Evolutionary conservation across 2,113 vertebrate genomes (phyloP), one percentile per base, ranked within the genome.

Genomic region (Panthera uncia): DNA sequence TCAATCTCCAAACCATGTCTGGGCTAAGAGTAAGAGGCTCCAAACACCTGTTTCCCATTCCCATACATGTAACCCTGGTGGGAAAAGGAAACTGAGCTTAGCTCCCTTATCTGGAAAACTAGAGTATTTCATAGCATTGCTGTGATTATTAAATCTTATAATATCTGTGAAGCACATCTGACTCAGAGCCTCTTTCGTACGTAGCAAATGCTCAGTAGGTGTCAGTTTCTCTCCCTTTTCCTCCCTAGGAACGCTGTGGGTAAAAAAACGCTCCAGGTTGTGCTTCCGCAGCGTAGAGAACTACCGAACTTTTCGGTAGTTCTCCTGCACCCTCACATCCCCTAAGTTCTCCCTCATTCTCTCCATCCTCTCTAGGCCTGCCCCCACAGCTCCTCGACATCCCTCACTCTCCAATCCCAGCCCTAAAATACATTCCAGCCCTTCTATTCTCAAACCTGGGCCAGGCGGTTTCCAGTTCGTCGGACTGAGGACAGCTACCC

Each of bases 61-160:
- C 68, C 86, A 89, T 71, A 89, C 73, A 82, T 3, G 8, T 33
- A 92, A 88, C 71, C 71, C 52, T 79, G 80, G 27, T 76, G 33
- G 38, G 38, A 48, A 57, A 21, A 4, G 36, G 25, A 94, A 94
- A 65, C 36, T 50, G 52, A 27, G 45, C 61, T 94, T 89, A 69
- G 41, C 66, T 89, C 52, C 36, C 66, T 85, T 66, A 95, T 73
- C 87, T 86, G 29, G 73, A 86, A 80, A 86, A 71, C 38, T 21
- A 71, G 61, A 84, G n/a, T 33, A 71, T 31, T 85, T 69, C 74
- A 87, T 1, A 63, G 6, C 15, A 23, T 23, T 95, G 50, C 85
- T 93, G 36, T 50, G 31, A 95, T 63, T 74, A 66, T 41, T 69
- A 41, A 68, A 23, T 48, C 66, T 66, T 41, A 38, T 8, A 52